Conservation (phyloP, 2,888 invertebrate genomes). For the Dasysyrphus albostriatus region DNA sequence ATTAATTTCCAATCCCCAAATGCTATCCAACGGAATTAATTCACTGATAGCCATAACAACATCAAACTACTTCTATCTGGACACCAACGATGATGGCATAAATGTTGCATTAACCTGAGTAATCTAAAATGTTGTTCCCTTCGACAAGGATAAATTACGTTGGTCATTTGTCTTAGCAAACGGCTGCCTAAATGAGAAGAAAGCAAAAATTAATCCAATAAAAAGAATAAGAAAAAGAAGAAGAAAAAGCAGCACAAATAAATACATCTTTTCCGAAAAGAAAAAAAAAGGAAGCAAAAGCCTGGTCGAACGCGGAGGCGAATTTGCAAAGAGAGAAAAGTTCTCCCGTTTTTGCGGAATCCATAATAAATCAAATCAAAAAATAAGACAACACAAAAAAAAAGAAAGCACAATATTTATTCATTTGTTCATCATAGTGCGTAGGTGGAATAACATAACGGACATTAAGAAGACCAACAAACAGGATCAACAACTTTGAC, state of each 20-base stretch:
- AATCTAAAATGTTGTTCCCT: slow-evolving; percentile 70
- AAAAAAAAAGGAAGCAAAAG: background rate
- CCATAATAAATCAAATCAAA: slow-evolving; percentile 23
- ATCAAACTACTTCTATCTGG: slow-evolving; percentile 39
- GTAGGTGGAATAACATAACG: slow-evolving; percentile 56
- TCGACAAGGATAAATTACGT: slow-evolving; percentile 70
- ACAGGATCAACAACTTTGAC: slow-evolving; percentile 67
- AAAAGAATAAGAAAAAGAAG: slow-evolving; percentile 18
- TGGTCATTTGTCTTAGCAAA: slow-evolving; percentile 68
- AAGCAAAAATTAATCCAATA: slow-evolving; percentile 56
- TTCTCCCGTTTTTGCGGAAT: slow-evolving; percentile 40
- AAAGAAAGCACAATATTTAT: slow-evolving; percentile 51
- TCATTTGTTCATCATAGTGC: slow-evolving; percentile 36
- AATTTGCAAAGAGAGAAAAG: slow-evolving; percentile 43
- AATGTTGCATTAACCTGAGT: slow-evolving; percentile 72
- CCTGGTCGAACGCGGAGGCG: background rate
- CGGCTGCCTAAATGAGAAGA: slow-evolving; percentile 45
- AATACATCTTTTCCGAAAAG: background rate
- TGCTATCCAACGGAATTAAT: slow-evolving; percentile 46
- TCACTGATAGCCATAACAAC: slow-evolving; percentile 31
- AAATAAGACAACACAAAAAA: background rate
- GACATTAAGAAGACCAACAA: slow-evolving; percentile 16
- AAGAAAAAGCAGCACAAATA: background rate
- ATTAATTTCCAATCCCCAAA: slow-evolving; percentile 45
- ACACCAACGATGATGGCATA: slow-evolving; percentile 81